phyloP scores from a whole-genome alignment of 1,140 invertebrate species.

The Caerostris darwini region DNA sequence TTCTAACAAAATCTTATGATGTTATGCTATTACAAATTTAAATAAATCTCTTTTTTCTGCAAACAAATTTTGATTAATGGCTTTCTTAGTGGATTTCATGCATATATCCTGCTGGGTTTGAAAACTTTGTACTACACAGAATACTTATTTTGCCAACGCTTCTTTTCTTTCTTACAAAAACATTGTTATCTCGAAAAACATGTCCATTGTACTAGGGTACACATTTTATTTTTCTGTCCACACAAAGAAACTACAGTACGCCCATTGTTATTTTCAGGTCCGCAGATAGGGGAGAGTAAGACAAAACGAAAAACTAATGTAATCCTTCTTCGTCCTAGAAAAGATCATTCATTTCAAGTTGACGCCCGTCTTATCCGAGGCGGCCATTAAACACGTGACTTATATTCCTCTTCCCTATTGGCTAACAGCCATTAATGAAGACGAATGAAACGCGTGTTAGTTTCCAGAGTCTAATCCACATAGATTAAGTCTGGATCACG shows the following conservation, averaged over 20 bases:
- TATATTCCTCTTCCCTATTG: neutral
- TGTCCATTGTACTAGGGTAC: neutral
- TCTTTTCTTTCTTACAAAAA: neutral
- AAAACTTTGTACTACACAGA: too few relatives aligned
- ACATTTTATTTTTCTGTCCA: neutral
- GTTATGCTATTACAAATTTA: too few relatives aligned
- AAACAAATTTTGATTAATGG: too few relatives aligned
- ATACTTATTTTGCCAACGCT: neutral
- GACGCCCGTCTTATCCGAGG: neutral
- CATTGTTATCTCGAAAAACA: neutral
- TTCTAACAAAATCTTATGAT: too few relatives aligned
- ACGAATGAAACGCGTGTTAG: constrained; percentile 30
- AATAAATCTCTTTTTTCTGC: too few relatives aligned
- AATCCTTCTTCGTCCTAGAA: constrained; percentile 22
- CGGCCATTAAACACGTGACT: constrained; percentile 34
- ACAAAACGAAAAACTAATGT: neutral
- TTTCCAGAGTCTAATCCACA: constrained; percentile 17
- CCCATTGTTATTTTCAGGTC: neutral
- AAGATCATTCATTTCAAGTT: constrained; percentile 21
- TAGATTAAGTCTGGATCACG: neutral
- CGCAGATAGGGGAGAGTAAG: neutral
- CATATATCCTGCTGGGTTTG: too few relatives aligned
- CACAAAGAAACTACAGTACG: neutral
- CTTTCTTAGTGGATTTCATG: too few relatives aligned
- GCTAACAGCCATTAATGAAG: constrained; percentile 9